These are phyloP conservation scores for Drosophila auraria DNA, from an alignment of 1,140 invertebrate genomes.

Conservation along the genomic window DNA sequence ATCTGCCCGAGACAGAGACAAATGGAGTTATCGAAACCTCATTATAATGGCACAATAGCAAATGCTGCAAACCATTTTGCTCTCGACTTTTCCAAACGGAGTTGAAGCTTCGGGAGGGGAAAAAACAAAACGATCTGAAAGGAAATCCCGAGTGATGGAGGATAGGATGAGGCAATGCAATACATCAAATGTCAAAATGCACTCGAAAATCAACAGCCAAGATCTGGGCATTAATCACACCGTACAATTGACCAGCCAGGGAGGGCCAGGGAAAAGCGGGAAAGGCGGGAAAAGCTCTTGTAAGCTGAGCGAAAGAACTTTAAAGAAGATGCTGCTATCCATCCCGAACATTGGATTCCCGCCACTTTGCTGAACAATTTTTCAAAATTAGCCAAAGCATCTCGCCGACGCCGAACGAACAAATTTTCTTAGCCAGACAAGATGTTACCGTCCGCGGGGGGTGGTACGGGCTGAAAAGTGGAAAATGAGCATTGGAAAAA, in stretches of 20 bases:
- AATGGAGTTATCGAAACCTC: slow-evolving; percentile 82
- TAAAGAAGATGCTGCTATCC: slow-evolving; percentile 48
- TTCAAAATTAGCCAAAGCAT: slow-evolving; percentile 77
- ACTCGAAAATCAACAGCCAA: slow-evolving; percentile 78
- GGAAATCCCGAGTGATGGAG: slow-evolving; percentile 11
- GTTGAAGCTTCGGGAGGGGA: neutral
- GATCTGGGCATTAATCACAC: slow-evolving; percentile 73
- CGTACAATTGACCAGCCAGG: slow-evolving; percentile 59
- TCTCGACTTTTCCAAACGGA: neutral
- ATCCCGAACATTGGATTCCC: slow-evolving; percentile 28
- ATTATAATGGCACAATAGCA: slow-evolving; percentile 73
- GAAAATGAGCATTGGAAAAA: slow-evolving; percentile 3
- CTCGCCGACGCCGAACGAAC: slow-evolving; percentile 29
- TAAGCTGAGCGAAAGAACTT: slow-evolving; percentile 48
- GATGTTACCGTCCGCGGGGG: slow-evolving; percentile 32
- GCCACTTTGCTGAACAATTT: slow-evolving; percentile 78
- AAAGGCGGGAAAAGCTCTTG: slow-evolving; percentile 28
- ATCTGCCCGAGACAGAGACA: slow-evolving; percentile 73
- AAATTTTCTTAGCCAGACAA: slow-evolving; percentile 34
- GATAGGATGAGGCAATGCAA: slow-evolving; percentile 57
- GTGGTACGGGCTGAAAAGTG: slow-evolving; percentile 10
- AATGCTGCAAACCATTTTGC: slow-evolving; percentile 38
- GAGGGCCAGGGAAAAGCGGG: slow-evolving; percentile 5
- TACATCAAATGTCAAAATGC: slow-evolving; percentile 82
- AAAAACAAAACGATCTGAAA: slow-evolving; percentile 1